Evolutionary conservation across 2,113 vertebrate genomes (phyloP).

Genomic region (Onychorhynchus coronatus): DNA sequence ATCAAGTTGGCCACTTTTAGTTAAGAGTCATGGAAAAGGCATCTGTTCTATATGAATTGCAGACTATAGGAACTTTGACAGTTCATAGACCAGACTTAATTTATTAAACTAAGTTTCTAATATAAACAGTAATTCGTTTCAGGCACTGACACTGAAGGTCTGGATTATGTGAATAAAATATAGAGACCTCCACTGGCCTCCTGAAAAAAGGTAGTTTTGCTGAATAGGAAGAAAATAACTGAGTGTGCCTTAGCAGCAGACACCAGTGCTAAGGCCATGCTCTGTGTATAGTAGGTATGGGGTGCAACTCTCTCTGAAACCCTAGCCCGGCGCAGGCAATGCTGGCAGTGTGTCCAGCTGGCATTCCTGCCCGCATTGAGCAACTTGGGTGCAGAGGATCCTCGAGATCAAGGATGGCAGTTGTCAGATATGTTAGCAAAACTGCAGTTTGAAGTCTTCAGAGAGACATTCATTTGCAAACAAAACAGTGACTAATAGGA

Average conservation of each 20-base stretch:
- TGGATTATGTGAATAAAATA: conserved; percentile 92
- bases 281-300: neutral
- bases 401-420: neutral
- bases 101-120: conserved; percentile 99
- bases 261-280: neutral
- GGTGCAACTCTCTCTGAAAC: neutral
- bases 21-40: conserved; percentile 76
- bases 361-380: neutral
- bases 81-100: conserved; percentile 91
- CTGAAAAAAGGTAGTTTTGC: conserved; percentile 51
- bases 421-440: neutral
- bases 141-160: conserved; percentile 89
- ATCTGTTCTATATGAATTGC: conserved; percentile 93
- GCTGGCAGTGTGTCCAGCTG: neutral
- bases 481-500: neutral
- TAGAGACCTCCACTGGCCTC: conserved; percentile 56
- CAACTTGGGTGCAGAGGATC: neutral
- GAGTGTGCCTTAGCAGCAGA: conserved; percentile 8
- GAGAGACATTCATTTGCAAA: neutral
- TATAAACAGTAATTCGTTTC: conserved; percentile 99
- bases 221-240: conserved; percentile 50
- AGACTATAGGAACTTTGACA: conserved; percentile 85
- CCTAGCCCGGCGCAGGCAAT: neutral
- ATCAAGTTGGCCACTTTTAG: conserved; percentile 83
- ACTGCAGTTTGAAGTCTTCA: neutral